A percentile compares a stretch with the other conserved stretches of the same genome.
These are phyloP conservation scores for Beroe ovata DNA, from an alignment of 37 sponge, comb jelly and placozoan species.

Conservation along the genomic window DNA sequence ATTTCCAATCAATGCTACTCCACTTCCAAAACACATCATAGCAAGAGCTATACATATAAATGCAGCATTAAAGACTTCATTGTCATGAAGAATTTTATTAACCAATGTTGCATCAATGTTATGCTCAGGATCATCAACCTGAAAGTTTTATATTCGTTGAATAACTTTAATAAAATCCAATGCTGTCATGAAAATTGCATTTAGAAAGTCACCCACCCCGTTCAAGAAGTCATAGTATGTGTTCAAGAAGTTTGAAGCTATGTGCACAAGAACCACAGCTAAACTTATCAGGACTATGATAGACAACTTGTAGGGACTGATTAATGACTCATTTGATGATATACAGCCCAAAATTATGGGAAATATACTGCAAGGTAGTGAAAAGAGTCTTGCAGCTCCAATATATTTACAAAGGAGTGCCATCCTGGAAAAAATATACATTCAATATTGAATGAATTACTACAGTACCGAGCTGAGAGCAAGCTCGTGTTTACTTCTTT, in stretches of 20 bases:
- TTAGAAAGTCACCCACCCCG: no score
- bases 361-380: conserved; percentile 36
- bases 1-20: not conserved
- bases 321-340: not conserved
- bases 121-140: conserved; percentile 42
- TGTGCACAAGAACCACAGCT: conserved; percentile 19
- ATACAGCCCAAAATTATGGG: not conserved
- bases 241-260: not conserved
- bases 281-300: not conserved
- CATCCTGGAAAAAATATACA: no score
- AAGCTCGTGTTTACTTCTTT: no score
- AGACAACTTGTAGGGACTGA: not conserved
- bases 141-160: not conserved
- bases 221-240: conserved; percentile 47
- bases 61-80: conserved; percentile 51
- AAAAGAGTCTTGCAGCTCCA: not conserved
- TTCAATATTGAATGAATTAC: no score
- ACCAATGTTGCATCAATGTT: conserved; percentile 17
- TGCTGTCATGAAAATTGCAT: no score
- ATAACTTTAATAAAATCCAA: no score
- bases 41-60: conserved; percentile 24
- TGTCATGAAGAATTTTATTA: not conserved
- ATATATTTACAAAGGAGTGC: no score
- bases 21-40: conserved; percentile 44
- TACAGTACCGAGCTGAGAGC: no score